Evolutionary conservation across 2,797 vertebrate genomes (phyloP).

Genomic region (Lithobates sylvaticus): DNA sequence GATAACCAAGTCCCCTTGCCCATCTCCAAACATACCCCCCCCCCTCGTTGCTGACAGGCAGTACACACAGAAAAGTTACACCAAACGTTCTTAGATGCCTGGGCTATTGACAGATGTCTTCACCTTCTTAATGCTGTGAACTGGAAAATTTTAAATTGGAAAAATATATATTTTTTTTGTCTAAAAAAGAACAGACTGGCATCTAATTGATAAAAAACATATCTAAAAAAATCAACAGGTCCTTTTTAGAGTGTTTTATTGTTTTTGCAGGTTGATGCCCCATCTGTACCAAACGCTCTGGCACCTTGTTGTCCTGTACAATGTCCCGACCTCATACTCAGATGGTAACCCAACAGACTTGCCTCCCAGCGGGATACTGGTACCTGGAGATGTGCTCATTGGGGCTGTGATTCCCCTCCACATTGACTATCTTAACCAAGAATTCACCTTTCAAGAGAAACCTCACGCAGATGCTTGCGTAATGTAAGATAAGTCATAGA

Average conservation of each 20-base stretch:
- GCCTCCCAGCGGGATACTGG: constrained; percentile 1
- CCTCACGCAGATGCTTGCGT: constrained; percentile 20
- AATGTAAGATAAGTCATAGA: constrained; percentile 6
- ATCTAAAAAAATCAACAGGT: background rate
- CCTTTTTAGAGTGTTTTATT: background rate
- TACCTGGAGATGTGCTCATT: constrained; percentile 29
- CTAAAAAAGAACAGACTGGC: too few species aligned
- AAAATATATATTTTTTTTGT: too few species aligned
- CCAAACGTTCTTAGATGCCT: too few species aligned
- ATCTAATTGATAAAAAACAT: background rate
- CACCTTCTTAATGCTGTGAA: too few species aligned
- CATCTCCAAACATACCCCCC: too few species aligned
- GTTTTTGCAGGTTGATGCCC: constrained; percentile 17
- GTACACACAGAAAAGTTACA: too few species aligned
- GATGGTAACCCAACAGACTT: background rate
- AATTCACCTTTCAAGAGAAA: constrained; percentile 18
- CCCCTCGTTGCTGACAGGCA: too few species aligned
- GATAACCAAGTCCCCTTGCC: too few species aligned
- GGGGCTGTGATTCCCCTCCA: constrained; percentile 42
- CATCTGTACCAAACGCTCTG: constrained; percentile 21
- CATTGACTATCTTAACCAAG: constrained; percentile 4
- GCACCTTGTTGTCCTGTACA: constrained; percentile 25
- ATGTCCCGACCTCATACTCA: background rate
- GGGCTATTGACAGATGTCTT: too few species aligned
- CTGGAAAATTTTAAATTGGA: too few species aligned